Base-by-base conservation (phyloP, 1,140 invertebrate genomes). In the Eriocheir sinensis region DNA sequence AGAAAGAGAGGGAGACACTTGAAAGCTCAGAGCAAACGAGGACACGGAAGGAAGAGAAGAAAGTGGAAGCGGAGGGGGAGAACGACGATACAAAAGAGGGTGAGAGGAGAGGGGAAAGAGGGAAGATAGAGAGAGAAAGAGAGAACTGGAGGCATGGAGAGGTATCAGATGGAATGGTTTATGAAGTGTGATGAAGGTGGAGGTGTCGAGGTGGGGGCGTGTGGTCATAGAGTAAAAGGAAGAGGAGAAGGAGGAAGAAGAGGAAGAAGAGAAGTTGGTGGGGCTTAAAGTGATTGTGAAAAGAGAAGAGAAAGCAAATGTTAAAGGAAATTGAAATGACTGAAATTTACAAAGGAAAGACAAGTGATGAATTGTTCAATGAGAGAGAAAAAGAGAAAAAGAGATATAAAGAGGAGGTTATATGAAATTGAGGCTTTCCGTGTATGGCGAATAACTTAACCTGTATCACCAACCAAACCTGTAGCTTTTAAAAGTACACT, bases 31-130 rank as follows among this genome's bases (percentile, higher is more conserved):
- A 72, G 36, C 36, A 15, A 80, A 89, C n/a, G 86, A 48, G 38
- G 41, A 48, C 15, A 79, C 38, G 89, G 36, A 72, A 90, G 41
- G 60, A 60, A 32, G 44, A 60, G 44, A 30, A 72, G 86, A 89
- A 89, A 53, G 12, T 12, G 34, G 34, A 81, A 80, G 36, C 40
- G 38, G 40, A 41, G 60, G n/a, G 8, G 60, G n/a, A 79, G 2
- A 27, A 27, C 17, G 0, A 85, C 1, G 30, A 32, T 27, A 38
- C 17, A 89, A 44, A 89, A 12, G 32, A 44, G 9, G 40, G 32
- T 30, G 85, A 34, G 34, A 60, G n/a, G 60, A 91, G 79, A 72
- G 60, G 30, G 6, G 38, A n/a, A 91, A 17, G 32, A 40, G 1
- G 79, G 80, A 21, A 21, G 2, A 40, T 60, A 38, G 60, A 80